Evolutionary conservation across 2,888 invertebrate species (phyloP).

Genomic region (Dicycla oo): DNA sequence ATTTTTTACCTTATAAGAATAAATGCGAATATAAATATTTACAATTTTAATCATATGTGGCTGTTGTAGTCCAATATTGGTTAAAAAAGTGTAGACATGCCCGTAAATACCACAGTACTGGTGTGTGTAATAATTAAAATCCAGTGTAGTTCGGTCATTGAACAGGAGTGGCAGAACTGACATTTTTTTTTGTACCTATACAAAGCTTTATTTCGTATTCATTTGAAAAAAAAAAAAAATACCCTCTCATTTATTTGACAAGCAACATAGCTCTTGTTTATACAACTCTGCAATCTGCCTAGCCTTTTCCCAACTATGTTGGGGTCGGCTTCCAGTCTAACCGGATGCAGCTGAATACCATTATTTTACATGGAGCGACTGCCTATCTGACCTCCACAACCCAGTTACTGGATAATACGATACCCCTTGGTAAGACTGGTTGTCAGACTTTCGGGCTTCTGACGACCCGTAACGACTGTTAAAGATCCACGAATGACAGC

Average conservation of each 20-base stretch:
- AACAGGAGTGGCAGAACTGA: constrained; percentile 13
- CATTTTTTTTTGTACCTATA: neutral
- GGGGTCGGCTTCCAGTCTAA: no score
- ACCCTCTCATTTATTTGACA: constrained; percentile 6
- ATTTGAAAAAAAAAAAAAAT: neutral
- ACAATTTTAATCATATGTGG: neutral
- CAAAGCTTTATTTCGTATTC: neutral
- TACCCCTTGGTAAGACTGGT: no score
- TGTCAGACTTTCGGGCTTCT: no score
- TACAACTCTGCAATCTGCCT: no score
- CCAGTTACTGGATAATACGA: no score
- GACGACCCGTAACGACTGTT: no score
- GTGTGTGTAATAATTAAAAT: constrained; percentile 25
- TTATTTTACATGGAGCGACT: no score
- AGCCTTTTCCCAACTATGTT: no score
- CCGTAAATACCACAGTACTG: neutral
- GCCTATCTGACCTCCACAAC: no score
- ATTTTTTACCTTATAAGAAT: neutral
- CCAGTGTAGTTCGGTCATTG: constrained; percentile 27
- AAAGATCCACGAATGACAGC: no score
- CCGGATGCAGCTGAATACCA: no score
- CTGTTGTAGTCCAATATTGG: neutral
- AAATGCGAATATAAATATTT: neutral
- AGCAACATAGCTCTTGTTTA: neutral
- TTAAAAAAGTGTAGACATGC: neutral